Conservation (phyloP, 2,113 vertebrate species). For the Megaptera novaeangliae region DNA sequence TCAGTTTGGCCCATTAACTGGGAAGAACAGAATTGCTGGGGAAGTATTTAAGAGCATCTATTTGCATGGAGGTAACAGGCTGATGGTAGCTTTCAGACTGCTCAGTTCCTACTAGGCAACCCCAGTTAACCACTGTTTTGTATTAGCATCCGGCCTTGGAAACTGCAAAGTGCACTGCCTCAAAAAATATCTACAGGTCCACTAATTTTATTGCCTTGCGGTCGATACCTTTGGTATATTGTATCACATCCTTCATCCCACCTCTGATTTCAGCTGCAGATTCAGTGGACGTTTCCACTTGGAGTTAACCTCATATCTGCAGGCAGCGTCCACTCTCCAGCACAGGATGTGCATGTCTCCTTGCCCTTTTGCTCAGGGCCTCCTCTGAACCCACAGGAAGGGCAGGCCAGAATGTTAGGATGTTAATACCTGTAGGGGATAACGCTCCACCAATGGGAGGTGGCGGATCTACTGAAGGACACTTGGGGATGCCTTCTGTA, state of each 20-base stretch:
- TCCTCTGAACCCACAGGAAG: not conserved
- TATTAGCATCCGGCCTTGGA: not conserved
- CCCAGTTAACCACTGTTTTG: not conserved
- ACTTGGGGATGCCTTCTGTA: not conserved
- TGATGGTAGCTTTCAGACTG: not conserved
- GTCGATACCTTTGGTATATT: not conserved
- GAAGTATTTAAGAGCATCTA: slow-evolving; percentile 32
- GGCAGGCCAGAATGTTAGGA: not conserved
- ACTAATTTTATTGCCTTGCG: not conserved
- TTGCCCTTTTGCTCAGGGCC: not conserved
- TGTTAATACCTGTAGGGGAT: not conserved
- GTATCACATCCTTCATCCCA: not conserved
- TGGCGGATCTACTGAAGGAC: too few relatives aligned
- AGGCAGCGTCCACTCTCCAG: not conserved
- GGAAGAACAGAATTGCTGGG: slow-evolving; percentile 3
- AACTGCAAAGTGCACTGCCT: not conserved
- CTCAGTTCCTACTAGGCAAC: not conserved
- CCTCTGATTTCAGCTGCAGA: not conserved
- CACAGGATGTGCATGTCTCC: rapidly evolving
- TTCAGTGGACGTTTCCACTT: not conserved
- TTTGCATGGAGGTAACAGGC: not conserved
- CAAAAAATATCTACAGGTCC: not conserved
- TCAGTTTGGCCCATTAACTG: slow-evolving; percentile 52
- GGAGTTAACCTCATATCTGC: not conserved
- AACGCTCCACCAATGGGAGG: not conserved